A percentile compares a stretch with the other conserved stretches of the same genome.
Conservation (phyloP, 1,140 invertebrate genomes). For the Reticulitermes speratus region DNA sequence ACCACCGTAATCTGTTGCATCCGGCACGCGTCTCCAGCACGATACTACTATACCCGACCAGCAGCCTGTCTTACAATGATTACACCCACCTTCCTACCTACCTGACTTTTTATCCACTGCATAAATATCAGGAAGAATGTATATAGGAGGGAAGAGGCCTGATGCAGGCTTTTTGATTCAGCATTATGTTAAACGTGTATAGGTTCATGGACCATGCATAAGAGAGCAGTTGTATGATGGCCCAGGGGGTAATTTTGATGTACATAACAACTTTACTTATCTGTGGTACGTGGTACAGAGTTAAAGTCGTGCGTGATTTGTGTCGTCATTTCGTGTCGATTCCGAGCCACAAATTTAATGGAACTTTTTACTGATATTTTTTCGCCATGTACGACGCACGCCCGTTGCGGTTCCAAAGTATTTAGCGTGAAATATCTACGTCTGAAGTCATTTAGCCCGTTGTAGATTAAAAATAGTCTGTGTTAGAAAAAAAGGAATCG, state of each 20-base stretch:
- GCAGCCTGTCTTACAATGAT: background rate
- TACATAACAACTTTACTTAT: background rate
- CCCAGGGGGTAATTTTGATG: background rate
- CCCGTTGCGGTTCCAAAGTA: too few relatives aligned
- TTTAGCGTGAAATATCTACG: too few relatives aligned
- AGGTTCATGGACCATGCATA: background rate
- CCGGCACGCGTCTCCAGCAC: background rate
- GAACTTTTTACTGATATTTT: too few relatives aligned
- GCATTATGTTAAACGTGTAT: background rate
- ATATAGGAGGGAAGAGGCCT: background rate
- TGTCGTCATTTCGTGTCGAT: background rate
- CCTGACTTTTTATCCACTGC: conserved; percentile 18
- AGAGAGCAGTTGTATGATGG: too few relatives aligned
- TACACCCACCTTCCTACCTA: conserved; percentile 2
- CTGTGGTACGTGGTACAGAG: background rate
- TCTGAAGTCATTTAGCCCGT: too few relatives aligned
- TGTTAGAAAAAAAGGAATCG: too few relatives aligned
- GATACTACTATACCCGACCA: background rate
- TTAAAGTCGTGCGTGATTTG: background rate
- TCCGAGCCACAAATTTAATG: too few relatives aligned
- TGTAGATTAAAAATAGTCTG: too few relatives aligned
- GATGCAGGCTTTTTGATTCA: background rate
- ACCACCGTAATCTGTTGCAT: background rate
- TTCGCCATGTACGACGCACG: too few relatives aligned
- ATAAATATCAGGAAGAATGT: conserved; percentile 8